Percentiles rank a stretch among this genome's conserved stretches.
Conservation (phyloP, 2,888 invertebrate genomes). For the Macropis europaea region DNA sequence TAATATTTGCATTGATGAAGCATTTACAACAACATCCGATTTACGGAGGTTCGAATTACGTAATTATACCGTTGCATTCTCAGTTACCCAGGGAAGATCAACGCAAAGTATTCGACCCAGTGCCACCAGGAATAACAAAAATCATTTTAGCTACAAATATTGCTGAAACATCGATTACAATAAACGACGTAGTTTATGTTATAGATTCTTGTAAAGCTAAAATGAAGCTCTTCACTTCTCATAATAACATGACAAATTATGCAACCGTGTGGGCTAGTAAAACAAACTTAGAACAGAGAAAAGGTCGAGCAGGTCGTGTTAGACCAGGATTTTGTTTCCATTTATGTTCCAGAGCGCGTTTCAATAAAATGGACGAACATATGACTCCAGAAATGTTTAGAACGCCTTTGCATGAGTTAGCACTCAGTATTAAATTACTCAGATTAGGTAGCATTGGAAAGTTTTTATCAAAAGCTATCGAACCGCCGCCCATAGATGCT, state of each 20-base stretch:
- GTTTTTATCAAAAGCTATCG: constrained; percentile 96
- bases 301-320: constrained; percentile 97
- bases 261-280: constrained; percentile 97
- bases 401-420: constrained; percentile 97
- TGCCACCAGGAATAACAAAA: constrained; percentile 92
- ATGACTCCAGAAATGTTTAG: constrained; percentile 98
- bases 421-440: constrained; percentile 94
- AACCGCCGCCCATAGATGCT: constrained; percentile 98
- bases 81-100: constrained; percentile 98
- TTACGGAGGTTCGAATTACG: constrained; percentile 86
- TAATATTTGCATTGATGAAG: constrained; percentile 95
- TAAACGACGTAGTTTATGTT: constrained; percentile 98
- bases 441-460: constrained; percentile 95
- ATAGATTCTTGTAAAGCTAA: constrained; percentile 98
- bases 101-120: constrained; percentile 93
- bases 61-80: constrained; percentile 96
- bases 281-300: constrained; percentile 96
- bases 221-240: constrained; percentile 98
- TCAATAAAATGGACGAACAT: constrained; percentile 89
- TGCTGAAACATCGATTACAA: constrained; percentile 98
- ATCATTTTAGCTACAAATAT: constrained; percentile 98
- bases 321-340: constrained; percentile 96
- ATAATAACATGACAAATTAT: constrained; percentile 99
- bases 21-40: constrained; percentile 88
- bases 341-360: constrained; percentile 90